phyloP scores from a whole-genome alignment of 35 echinoderm and acorn worm species.

The Eucidaris tribuloides region DNA sequence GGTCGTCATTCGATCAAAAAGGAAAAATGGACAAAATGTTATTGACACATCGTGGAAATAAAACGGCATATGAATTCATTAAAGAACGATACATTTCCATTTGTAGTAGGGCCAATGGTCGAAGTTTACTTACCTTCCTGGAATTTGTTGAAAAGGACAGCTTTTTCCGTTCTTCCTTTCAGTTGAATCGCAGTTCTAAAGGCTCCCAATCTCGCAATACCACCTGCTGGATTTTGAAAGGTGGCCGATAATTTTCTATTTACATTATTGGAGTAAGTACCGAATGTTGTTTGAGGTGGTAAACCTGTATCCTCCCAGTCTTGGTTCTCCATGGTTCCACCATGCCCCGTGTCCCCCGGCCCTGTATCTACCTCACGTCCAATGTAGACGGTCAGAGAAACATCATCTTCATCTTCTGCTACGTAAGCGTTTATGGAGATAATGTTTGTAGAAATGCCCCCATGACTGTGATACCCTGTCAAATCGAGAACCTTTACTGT shows the following conservation, averaged over 20 bases:
- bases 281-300: not conserved
- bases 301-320: not conserved
- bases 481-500: too few relatives aligned
- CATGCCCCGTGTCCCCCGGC: not conserved
- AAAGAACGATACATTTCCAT: too few relatives aligned
- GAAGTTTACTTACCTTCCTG: not conserved
- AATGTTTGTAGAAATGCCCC: too few relatives aligned
- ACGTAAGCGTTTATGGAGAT: too few relatives aligned
- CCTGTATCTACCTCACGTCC: constrained; percentile 15
- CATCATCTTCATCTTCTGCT: too few relatives aligned
- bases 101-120: too few relatives aligned
- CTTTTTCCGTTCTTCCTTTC: not conserved
- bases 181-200: not conserved
- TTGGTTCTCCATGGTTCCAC: not conserved
- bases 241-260: not conserved
- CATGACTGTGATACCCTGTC: too few relatives aligned
- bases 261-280: not conserved
- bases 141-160: not conserved
- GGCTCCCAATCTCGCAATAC: not conserved
- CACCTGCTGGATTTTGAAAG: not conserved
- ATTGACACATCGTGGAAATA: too few relatives aligned
- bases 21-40: too few relatives aligned
- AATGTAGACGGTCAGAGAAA: too few relatives aligned
- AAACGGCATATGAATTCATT: too few relatives aligned
- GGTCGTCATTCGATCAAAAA: too few relatives aligned